Percentiles rank a stretch among this genome's conserved stretches.
These are phyloP conservation scores for Pholis gunnellus DNA, from an alignment of 2,113 vertebrate genomes.

Conservation along the genomic window DNA sequence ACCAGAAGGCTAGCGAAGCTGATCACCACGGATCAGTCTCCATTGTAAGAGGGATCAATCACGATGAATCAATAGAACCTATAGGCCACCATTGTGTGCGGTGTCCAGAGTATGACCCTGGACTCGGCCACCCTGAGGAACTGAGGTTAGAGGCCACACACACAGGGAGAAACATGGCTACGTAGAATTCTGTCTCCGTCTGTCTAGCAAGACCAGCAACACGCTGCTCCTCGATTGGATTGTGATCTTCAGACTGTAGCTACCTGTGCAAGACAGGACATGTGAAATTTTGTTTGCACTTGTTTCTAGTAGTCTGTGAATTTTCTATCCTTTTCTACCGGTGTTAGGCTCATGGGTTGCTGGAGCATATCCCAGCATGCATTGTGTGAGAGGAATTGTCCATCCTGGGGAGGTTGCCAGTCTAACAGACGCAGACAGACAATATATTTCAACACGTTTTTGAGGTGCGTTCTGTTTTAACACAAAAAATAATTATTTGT, in stretches of 20 bases:
- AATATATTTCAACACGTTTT: not conserved
- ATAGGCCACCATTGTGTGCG: constrained; percentile 49
- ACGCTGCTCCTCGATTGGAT: constrained; percentile 1
- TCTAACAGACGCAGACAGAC: not conserved
- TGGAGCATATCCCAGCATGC: not conserved
- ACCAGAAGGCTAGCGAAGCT: constrained; percentile 52
- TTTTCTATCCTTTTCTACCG: not conserved
- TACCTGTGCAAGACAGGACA: not conserved
- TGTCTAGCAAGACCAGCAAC: not conserved
- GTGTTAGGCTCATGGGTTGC: not conserved
- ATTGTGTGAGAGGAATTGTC: not conserved
- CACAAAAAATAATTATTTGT: not conserved
- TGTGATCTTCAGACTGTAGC: not conserved
- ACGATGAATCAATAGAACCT: constrained; percentile 48
- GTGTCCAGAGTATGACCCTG: constrained; percentile 64
- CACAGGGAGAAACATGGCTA: constrained; percentile 37
- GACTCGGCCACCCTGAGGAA: constrained; percentile 53
- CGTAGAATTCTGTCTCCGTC: constrained; percentile 34
- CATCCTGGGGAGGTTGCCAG: not conserved
- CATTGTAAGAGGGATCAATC: constrained; percentile 62
- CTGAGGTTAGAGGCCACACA: constrained; percentile 39
- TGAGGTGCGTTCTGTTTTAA: not conserved
- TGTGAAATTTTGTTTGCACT: not conserved
- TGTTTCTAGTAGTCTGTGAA: not conserved
- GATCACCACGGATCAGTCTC: constrained; percentile 48